A percentile compares a stretch with the other conserved stretches of the same genome.
Conservation (phyloP, 37 sponge, comb jelly and placozoan species). For the Corticium candelabrum region DNA sequence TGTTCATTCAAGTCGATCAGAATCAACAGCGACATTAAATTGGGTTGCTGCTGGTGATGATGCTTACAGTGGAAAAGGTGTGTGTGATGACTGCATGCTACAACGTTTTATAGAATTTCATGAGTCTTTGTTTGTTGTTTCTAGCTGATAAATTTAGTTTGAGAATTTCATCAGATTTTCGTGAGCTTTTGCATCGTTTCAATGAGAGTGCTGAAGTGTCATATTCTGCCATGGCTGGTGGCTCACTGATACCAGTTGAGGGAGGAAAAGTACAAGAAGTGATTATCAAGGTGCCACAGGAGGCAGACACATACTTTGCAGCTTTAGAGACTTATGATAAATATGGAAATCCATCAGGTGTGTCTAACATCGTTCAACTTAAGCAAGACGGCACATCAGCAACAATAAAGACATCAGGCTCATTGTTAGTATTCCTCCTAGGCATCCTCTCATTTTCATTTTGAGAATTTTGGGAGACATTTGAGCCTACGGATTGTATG, state of each 20-base stretch:
- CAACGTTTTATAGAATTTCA: no score
- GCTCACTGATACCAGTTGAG: not conserved
- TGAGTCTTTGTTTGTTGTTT: no score
- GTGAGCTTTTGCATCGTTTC: not conserved
- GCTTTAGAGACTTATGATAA: not conserved
- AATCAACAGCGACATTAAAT: not conserved
- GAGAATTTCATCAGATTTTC: not conserved
- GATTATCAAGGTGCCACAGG: not conserved
- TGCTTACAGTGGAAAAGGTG: not conserved
- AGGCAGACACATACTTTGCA: not conserved
- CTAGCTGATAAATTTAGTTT: not conserved
- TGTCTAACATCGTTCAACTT: not conserved
- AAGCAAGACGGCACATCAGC: no score
- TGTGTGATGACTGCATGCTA: no score
- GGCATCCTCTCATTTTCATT: no score
- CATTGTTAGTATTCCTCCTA: no score
- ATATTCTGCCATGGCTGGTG: not conserved
- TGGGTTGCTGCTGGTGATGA: not conserved
- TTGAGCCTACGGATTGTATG: no score
- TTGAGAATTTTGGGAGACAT: no score
- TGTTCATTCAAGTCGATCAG: not conserved
- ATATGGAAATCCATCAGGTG: not conserved
- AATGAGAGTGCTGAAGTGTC: not conserved
- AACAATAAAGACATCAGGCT: no score
- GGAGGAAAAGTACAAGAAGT: not conserved